phyloP scores from a whole-genome alignment of 2,797 vertebrate species.

The Enteromius thamalakanensis region DNA sequence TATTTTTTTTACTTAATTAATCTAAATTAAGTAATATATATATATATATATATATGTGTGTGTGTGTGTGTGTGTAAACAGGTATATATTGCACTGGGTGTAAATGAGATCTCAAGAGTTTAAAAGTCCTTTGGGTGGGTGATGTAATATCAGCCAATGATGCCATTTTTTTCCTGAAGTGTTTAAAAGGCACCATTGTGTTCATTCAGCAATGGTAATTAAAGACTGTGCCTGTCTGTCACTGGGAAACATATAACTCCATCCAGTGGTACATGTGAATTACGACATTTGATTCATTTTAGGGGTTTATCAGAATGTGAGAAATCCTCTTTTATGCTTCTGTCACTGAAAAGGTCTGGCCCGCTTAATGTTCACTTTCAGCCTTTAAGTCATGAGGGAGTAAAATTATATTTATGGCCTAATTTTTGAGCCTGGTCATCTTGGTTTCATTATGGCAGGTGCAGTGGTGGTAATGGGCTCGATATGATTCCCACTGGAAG shows the following conservation, averaged over 20 bases:
- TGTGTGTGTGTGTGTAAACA: too few relatives aligned
- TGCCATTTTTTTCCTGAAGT: neutral
- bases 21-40: too few relatives aligned
- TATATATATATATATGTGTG: too few relatives aligned
- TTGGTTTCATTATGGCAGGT: constrained; percentile 72
- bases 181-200: neutral
- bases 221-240: neutral
- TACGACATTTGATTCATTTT: constrained; percentile 4
- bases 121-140: constrained; percentile 5
- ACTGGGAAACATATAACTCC: neutral
- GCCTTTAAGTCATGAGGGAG: constrained; percentile 25
- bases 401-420: constrained; percentile 66
- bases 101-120: constrained; percentile 44
- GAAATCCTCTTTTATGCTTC: neutral
- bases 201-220: neutral
- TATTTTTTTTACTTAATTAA: too few relatives aligned
- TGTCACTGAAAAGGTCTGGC: neutral
- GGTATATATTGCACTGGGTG: constrained; percentile 41
- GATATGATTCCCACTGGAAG: constrained; percentile 64
- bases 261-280: neutral
- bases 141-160: neutral
- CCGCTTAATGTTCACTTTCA: constrained; percentile 28
- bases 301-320: neutral
- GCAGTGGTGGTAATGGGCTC: constrained; percentile 59
- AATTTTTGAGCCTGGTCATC: constrained; percentile 60